phyloP scores from a whole-genome alignment of 2,797 vertebrate species.

The Huso huso region DNA sequence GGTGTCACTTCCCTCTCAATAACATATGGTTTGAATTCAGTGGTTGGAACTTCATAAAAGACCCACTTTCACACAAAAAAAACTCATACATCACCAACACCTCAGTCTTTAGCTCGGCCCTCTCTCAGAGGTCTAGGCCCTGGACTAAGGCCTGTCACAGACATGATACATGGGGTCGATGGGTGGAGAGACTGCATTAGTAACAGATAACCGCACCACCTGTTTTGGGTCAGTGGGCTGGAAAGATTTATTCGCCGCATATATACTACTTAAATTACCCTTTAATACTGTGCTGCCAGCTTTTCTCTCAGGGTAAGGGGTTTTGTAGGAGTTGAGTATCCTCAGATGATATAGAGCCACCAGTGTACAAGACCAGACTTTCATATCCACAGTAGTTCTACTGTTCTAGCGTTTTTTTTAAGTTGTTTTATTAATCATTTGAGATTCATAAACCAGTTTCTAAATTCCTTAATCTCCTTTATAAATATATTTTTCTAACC shows the following conservation, averaged over 20 bases:
- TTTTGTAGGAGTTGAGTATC: too few species aligned
- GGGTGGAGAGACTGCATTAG: constrained; percentile 32
- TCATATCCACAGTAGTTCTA: too few species aligned
- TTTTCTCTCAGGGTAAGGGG: neutral
- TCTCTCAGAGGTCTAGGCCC: neutral
- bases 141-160: constrained; percentile 6
- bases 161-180: constrained; percentile 7
- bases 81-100: too few species aligned
- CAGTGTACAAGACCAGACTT: too few species aligned
- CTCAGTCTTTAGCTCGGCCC: too few species aligned
- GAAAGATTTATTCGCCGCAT: constrained; percentile 13
- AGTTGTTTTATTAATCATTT: too few species aligned
- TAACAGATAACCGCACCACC: constrained; percentile 41
- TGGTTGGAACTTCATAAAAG: neutral
- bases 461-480: too few species aligned
- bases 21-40: neutral
- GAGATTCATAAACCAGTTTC: too few species aligned
- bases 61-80: neutral
- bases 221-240: constrained; percentile 19
- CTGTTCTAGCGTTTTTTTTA: too few species aligned
- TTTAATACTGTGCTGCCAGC: neutral
- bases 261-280: neutral
- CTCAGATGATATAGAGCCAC: too few species aligned
- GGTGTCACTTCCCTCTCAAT: constrained; percentile 6
- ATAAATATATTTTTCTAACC: too few species aligned